Percentiles rank a stretch among this genome's conserved stretches.
These are phyloP conservation scores for Lasiurus cinereus DNA, from an alignment of 2,113 vertebrate species.

Conservation along the genomic window DNA sequence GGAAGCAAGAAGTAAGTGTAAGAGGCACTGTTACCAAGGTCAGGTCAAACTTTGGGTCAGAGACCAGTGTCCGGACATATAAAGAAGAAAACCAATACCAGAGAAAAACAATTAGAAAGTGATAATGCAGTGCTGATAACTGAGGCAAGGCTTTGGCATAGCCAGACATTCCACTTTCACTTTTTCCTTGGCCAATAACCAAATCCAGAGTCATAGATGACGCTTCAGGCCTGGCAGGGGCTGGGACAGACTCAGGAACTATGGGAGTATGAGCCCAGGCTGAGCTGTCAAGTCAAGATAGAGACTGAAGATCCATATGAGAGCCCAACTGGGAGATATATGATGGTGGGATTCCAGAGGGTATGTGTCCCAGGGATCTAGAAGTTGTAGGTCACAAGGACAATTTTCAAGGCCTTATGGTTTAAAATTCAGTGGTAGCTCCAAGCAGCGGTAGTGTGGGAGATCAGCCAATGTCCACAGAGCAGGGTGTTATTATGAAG, in stretches of 20 bases:
- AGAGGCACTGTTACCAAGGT: background rate
- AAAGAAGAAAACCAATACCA: background rate
- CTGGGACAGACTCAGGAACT: background rate
- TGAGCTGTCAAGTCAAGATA: background rate
- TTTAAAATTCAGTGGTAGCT: background rate
- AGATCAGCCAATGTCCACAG: background rate
- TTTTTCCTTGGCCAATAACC: background rate
- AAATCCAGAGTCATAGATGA: background rate
- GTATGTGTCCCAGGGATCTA: background rate
- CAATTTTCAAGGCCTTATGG: background rate
- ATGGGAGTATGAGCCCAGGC: background rate
- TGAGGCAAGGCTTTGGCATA: background rate
- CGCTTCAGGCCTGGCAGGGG: background rate
- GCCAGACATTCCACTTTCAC: background rate
- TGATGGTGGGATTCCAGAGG: background rate
- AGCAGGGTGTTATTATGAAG: background rate
- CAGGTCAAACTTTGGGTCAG: constrained; percentile 45
- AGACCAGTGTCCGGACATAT: background rate
- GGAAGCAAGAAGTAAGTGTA: background rate
- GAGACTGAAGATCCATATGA: background rate
- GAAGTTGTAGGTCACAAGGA: background rate
- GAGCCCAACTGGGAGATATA: background rate
- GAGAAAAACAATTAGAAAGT: constrained; percentile 35
- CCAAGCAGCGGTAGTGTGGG: background rate
- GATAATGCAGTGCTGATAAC: background rate